These are phyloP conservation scores for Lasioglossum oenotherae DNA, from an alignment of 2,888 invertebrate genomes.

Conservation along the genomic window DNA sequence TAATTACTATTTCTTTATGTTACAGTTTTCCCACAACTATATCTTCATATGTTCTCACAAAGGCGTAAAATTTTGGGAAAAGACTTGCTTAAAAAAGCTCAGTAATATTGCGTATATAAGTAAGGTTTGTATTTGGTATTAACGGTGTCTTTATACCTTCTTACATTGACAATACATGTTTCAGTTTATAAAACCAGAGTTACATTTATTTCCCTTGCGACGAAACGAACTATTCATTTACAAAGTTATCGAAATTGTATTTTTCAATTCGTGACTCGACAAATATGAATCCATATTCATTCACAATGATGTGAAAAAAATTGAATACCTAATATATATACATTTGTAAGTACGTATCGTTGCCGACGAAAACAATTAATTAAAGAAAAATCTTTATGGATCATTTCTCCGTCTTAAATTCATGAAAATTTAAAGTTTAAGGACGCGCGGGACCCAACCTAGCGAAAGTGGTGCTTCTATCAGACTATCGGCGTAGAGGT, in stretches of 20 bases:
- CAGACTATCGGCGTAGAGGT: no score
- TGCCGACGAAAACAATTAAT: not conserved
- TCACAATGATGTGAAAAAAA: not conserved
- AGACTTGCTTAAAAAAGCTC: conserved; percentile 66
- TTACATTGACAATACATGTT: conserved; percentile 30
- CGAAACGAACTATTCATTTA: not conserved
- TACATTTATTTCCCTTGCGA: not conserved
- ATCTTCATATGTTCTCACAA: conserved; percentile 96
- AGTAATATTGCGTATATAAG: conserved; percentile 49
- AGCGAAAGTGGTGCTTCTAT: no score
- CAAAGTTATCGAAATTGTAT: not conserved
- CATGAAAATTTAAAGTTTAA: not conserved
- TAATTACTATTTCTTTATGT: conserved; percentile 68
- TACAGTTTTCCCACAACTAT: conserved; percentile 95
- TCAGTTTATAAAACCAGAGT: not conserved
- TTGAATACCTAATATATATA: not conserved
- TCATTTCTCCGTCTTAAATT: not conserved
- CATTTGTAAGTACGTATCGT: not conserved
- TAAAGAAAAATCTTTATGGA: not conserved
- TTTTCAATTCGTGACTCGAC: conserved; percentile 1
- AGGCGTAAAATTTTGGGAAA: conserved; percentile 92
- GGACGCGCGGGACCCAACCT: no score
- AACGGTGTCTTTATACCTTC: conserved; percentile 16
- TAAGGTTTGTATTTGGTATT: conserved; percentile 2
- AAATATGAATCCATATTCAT: not conserved